Conservation (phyloP, 1,140 invertebrate genomes). For the Caenorhabditis elegans region DNA sequence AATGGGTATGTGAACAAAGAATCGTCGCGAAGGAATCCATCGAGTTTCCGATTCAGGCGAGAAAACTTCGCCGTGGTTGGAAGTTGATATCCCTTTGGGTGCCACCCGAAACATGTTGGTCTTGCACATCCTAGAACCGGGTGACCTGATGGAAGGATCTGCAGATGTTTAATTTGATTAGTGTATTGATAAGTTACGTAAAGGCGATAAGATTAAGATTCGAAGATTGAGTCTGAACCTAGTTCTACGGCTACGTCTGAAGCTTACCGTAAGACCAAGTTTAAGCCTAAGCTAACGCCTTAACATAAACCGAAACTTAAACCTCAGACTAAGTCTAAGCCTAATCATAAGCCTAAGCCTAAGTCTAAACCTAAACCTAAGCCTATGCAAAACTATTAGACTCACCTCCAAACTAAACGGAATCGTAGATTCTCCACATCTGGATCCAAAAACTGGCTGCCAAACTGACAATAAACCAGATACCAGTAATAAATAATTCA, state of each 20-base stretch:
- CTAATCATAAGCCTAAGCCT: neutral
- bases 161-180: neutral
- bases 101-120: slow-evolving; percentile 61
- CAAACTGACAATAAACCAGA: too few relatives aligned
- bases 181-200: too few relatives aligned
- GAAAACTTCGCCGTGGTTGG: slow-evolving; percentile 53
- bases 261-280: too few relatives aligned
- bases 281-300: too few relatives aligned
- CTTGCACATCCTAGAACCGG: slow-evolving; percentile 60
- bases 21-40: slow-evolving; percentile 55
- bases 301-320: too few relatives aligned
- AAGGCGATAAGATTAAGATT: too few relatives aligned
- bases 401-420: slow-evolving; percentile 59
- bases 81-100: slow-evolving; percentile 45
- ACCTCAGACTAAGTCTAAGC: too few relatives aligned
- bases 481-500: too few relatives aligned
- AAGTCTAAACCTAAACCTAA: too few relatives aligned
- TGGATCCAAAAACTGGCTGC: too few relatives aligned
- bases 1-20: neutral
- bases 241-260: too few relatives aligned
- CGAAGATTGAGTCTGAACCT: too few relatives aligned
- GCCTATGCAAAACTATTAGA: neutral
- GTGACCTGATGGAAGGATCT: slow-evolving; percentile 57
- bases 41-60: slow-evolving; percentile 48
- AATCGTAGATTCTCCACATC: slow-evolving; percentile 55